Base-by-base conservation (phyloP, 1,140 invertebrate species). In the Druon quercuslanigerum region DNA sequence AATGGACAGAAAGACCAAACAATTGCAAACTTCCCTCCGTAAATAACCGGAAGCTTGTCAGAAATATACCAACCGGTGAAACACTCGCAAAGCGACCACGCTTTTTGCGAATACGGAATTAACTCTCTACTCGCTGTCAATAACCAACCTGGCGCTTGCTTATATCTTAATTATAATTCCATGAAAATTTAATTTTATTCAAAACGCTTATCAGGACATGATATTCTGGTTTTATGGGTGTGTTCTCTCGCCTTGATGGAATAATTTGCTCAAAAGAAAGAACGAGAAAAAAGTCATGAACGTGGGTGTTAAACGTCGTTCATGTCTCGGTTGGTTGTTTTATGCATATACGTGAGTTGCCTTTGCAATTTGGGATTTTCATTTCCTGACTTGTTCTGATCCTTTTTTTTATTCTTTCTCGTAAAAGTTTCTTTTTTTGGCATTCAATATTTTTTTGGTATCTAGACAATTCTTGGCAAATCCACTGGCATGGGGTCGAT, bases 21-120 rank as follows among this genome's bases (percentile, higher is more conserved):
- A 88, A 90, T 90, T 85, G 88, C 83, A 85, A 88, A 88, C 84
- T 87, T 87, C 84, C 84, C 83, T 88, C 83, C 76, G 85, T 85
- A 87, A 90, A 86, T 87, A 90, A 88, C 83, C 87, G 88, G 86
- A 90, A 89, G 83, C 82, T 79, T 75, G 76, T 86, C 82, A 86
- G 81, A 87, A 86, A 86, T 87, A 87, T 83, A 85, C 75, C 71
- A 75, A 78, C 72, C 76, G 78, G 71, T 81, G 78, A 74, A 82
- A 81, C 82, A 80, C 82, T 83, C 79, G 80, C 75, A 75, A 77
- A 71, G 80, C 77, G 78, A 75, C 72, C 79, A 73, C 82, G 84
- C 86, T 85, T 87, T 87, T 88, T 86, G 83, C 86, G 87, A 85
- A 83, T 79, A 75, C 80, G 77, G 80, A 85, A 88, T 87, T 87